phyloP scores from a whole-genome alignment of 1,140 invertebrate genomes.

The Pseudobourletiella spinata region DNA sequence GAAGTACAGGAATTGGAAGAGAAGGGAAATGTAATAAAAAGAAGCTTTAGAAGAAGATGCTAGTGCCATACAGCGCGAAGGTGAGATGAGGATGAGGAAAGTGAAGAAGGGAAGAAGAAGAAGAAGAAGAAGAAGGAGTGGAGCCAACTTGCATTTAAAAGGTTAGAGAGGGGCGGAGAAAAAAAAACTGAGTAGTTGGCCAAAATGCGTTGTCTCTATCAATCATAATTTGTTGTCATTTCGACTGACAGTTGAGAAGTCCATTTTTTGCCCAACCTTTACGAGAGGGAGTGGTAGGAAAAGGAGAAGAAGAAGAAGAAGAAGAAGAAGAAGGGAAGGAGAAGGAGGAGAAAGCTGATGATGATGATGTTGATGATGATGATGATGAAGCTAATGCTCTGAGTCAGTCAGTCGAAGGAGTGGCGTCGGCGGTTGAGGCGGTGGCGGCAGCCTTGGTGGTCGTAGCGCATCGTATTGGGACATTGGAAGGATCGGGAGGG shows the following conservation, averaged over 20 bases:
- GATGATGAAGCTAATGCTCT: too few relatives aligned
- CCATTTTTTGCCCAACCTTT: conserved; percentile 2
- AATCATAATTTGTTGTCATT: conserved; percentile 37
- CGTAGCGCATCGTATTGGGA: too few relatives aligned
- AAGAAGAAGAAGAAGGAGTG: neutral
- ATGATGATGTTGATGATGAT: neutral
- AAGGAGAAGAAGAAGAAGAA: neutral
- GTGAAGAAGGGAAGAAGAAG: neutral
- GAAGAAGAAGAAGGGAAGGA: neutral
- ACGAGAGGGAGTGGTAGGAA: neutral
- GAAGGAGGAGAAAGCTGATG: neutral
- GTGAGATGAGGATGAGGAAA: neutral
- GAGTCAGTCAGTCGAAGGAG: neutral
- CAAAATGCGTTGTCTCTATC: conserved; percentile 29
- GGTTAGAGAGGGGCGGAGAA: neutral
- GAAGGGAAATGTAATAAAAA: too few relatives aligned
- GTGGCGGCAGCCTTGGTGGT: too few relatives aligned
- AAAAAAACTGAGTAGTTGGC: too few relatives aligned
- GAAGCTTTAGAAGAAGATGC: too few relatives aligned
- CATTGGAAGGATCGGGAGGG: too few relatives aligned
- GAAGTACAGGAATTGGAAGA: too few relatives aligned
- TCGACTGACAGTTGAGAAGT: conserved; percentile 16
- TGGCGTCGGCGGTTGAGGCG: too few relatives aligned
- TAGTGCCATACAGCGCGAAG: too few relatives aligned
- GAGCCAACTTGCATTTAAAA: neutral